phyloP scores from a whole-genome alignment of 2,113 vertebrate genomes.

The Boulengeromyrus knoepffleri region DNA sequence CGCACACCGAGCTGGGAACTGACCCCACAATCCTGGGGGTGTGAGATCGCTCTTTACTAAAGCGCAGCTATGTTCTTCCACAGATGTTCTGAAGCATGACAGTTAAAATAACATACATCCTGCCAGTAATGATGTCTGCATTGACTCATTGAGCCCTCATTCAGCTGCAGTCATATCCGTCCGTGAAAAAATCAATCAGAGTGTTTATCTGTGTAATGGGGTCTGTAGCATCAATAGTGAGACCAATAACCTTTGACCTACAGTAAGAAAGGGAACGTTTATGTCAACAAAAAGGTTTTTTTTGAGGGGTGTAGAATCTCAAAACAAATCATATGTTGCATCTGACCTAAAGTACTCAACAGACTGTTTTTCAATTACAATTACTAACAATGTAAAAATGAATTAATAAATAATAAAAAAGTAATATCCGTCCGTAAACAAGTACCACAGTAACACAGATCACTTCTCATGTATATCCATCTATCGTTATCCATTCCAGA shows the following conservation, averaged over 20 bases:
- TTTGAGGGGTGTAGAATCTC: not conserved
- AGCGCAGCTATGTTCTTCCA: not conserved
- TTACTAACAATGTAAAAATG: not conserved
- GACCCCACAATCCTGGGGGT: not conserved
- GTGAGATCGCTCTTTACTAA: not conserved
- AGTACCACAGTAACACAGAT: not conserved
- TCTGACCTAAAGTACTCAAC: not conserved
- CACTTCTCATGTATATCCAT: not conserved
- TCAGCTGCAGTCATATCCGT: not conserved
- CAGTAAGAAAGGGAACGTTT: not conserved
- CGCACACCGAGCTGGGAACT: not conserved
- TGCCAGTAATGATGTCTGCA: not conserved
- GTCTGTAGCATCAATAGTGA: not conserved
- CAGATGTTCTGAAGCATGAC: not conserved
- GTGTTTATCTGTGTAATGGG: not conserved
- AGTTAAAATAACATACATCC: not conserved
- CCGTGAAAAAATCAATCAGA: not conserved
- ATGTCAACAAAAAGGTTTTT: not conserved
- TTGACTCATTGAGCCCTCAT: not conserved
- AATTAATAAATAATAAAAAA: not conserved
- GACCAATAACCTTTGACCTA: not conserved
- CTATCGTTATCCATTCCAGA: not conserved
- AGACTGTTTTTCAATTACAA: not conserved
- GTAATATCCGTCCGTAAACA: not conserved
- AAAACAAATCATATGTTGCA: not conserved